phyloP scores from a whole-genome alignment of 1,140 invertebrate genomes.

The Penaeus indicus region DNA sequence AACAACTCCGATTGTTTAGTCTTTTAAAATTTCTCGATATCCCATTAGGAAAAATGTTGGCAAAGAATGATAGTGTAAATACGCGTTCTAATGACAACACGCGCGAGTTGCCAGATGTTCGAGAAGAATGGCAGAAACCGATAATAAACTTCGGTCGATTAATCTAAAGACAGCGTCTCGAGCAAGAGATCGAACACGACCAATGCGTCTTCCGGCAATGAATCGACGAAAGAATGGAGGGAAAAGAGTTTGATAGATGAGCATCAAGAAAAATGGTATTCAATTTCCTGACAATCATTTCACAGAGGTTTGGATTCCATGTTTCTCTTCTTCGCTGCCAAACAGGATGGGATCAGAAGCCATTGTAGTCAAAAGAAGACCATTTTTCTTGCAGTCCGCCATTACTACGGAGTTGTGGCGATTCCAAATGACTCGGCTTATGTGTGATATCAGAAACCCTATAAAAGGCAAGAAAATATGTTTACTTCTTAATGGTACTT shows the following conservation, averaged over 20 bases:
- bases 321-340: constrained; percentile 63
- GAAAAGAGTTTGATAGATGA: constrained; percentile 62
- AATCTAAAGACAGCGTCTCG: constrained; percentile 28
- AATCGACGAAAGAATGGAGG: constrained; percentile 58
- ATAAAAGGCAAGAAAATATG: too few relatives aligned
- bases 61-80: too few relatives aligned
- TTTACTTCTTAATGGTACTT: too few relatives aligned
- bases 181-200: constrained; percentile 41
- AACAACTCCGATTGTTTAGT: too few relatives aligned
- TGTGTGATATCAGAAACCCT: not conserved
- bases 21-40: too few relatives aligned
- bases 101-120: too few relatives aligned
- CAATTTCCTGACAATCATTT: constrained; percentile 64
- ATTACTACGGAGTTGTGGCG: constrained; percentile 48
- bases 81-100: too few relatives aligned
- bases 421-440: constrained; percentile 45
- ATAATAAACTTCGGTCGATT: not conserved
- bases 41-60: too few relatives aligned
- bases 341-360: constrained; percentile 64
- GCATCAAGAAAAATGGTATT: constrained; percentile 64
- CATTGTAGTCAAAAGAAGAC: constrained; percentile 64
- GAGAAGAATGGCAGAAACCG: constrained; percentile 4
- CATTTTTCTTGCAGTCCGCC: constrained; percentile 61
- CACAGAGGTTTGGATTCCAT: constrained; percentile 63
- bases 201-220: constrained; percentile 62